phyloP scores from a whole-genome alignment of 2,888 invertebrate species.

The Tetragonula carbonaria region DNA sequence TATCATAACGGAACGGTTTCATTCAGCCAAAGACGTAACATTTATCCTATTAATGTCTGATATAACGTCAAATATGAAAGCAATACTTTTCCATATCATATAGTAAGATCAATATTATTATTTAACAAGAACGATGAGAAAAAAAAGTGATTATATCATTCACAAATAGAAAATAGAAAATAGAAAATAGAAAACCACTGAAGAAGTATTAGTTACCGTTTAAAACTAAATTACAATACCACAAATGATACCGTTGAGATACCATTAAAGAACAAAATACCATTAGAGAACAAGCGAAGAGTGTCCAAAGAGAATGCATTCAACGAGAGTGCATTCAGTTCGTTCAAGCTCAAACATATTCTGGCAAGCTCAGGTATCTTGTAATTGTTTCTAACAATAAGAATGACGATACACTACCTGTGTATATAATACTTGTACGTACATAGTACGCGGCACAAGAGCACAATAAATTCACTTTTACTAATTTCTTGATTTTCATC shows the following conservation, averaged over 20 bases:
- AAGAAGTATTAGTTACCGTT: neutral
- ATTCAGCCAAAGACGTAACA: neutral
- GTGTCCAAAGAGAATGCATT: neutral
- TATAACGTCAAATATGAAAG: neutral
- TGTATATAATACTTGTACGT: no score
- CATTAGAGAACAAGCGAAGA: neutral
- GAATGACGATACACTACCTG: no score
- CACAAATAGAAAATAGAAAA: neutral
- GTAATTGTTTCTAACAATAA: neutral
- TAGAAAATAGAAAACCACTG: neutral
- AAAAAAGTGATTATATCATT: neutral
- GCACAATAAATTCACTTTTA: no score
- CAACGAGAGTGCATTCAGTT: neutral
- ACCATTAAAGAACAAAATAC: neutral
- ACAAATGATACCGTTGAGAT: neutral
- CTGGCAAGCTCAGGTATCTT: neutral
- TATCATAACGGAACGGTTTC: neutral
- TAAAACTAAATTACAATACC: neutral
- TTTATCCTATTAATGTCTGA: neutral
- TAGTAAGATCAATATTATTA: neutral
- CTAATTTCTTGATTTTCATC: no score
- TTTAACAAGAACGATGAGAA: neutral
- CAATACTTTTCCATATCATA: neutral
- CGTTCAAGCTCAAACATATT: neutral
- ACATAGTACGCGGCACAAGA: no score